phyloP scores from a whole-genome alignment of 1,140 invertebrate genomes.

The Phymastichus coffea region DNA sequence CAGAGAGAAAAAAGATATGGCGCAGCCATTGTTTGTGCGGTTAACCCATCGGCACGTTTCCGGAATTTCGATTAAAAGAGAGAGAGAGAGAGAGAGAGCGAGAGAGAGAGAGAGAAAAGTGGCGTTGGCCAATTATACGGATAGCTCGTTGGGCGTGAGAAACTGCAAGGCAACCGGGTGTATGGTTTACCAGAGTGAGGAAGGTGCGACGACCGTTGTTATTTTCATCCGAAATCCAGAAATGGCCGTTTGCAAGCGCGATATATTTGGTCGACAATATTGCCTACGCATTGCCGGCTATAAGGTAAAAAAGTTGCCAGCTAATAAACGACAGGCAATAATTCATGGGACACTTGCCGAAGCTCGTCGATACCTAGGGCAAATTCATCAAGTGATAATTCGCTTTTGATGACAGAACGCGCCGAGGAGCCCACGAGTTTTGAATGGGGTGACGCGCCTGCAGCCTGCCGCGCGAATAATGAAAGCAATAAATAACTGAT shows the following conservation, averaged over 20 bases:
- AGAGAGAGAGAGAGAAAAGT: too few relatives aligned
- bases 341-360: slow-evolving; percentile 25
- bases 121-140: slow-evolving; percentile 18
- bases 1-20: slow-evolving; percentile 6
- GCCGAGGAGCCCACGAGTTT: slow-evolving; percentile 8
- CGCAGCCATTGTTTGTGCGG: slow-evolving; percentile 41
- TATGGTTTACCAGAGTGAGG: background rate
- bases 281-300: too few relatives aligned
- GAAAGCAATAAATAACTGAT: slow-evolving; percentile 47
- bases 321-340: slow-evolving; percentile 2
- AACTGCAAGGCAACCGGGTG: slow-evolving; percentile 23
- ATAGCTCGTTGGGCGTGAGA: slow-evolving; percentile 39
- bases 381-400: slow-evolving; percentile 36
- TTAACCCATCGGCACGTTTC: slow-evolving; percentile 38
- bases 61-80: slow-evolving; percentile 34
- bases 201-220: background rate
- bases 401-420: slow-evolving; percentile 38
- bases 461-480: slow-evolving; percentile 31
- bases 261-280: too few relatives aligned
- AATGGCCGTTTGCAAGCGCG: too few relatives aligned
- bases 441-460: slow-evolving; percentile 9
- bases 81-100: too few relatives aligned
- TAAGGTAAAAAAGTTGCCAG: background rate
- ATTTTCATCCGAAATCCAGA: background rate
- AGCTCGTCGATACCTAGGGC: background rate